These are phyloP conservation scores for Platynereis dumerilii DNA, from an alignment of 2,888 invertebrate species.

Conservation along the genomic window DNA sequence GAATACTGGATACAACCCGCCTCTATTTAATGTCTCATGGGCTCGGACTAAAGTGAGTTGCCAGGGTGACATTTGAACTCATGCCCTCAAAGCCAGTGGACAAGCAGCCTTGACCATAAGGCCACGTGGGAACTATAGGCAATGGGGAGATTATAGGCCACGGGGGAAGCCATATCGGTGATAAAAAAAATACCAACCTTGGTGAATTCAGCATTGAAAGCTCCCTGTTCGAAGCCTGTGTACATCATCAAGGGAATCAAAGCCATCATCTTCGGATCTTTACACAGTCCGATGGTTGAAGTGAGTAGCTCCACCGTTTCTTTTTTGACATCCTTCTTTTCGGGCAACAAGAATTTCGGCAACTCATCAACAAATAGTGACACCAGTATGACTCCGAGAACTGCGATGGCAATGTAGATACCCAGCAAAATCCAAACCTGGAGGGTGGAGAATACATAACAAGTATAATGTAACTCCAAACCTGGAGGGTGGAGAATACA, in stretches of 20 bases:
- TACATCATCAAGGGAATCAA: slow-evolving; percentile 94
- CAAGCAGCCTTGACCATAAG: no score
- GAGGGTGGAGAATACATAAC: no score
- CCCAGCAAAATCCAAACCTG: slow-evolving; percentile 41
- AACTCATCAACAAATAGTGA: slow-evolving; percentile 79
- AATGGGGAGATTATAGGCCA: no score
- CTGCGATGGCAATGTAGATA: slow-evolving; percentile 33
- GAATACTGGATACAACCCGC: no score
- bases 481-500: no score
- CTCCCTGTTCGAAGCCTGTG: slow-evolving; percentile 97
- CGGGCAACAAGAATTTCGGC: slow-evolving; percentile 26
- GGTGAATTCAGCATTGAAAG: slow-evolving; percentile 79
- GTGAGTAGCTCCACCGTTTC: slow-evolving; percentile 35
- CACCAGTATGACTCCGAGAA: slow-evolving; percentile 79
- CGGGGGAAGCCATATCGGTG: no score
- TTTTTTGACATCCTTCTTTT: background rate
- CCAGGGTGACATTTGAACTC: no score
- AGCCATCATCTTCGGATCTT: slow-evolving; percentile 84
- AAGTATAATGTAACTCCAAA: no score
- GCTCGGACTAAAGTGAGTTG: no score
- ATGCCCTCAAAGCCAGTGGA: no score
- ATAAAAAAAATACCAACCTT: slow-evolving; percentile 59
- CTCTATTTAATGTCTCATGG: no score
- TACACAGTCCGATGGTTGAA: slow-evolving; percentile 83
- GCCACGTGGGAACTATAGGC: no score